Percentiles rank a stretch among this genome's conserved stretches.
phyloP scores from a whole-genome alignment of 1,140 invertebrate genomes.

The Cataglyphis hispanica region DNA sequence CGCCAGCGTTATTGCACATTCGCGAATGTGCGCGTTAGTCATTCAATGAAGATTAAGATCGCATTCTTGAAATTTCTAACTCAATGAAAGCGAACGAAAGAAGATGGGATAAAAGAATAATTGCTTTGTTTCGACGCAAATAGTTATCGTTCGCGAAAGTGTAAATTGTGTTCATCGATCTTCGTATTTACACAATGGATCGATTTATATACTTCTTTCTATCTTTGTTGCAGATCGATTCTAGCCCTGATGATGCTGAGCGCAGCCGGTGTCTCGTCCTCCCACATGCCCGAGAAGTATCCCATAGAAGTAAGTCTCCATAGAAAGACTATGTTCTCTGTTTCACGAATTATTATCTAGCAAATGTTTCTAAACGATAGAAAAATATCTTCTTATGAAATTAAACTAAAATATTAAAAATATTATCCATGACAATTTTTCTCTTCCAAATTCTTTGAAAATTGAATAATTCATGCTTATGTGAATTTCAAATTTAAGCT shows the following conservation, averaged over 20 bases:
- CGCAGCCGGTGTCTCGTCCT: constrained; percentile 71
- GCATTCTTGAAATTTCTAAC: constrained; percentile 72
- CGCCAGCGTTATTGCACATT: constrained; percentile 14
- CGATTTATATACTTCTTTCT: constrained; percentile 59
- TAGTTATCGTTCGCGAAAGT: constrained; percentile 62
- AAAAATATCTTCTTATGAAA: not conserved
- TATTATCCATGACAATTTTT: not conserved
- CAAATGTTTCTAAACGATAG: not conserved
- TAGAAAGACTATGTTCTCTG: not conserved
- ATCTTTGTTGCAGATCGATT: constrained; percentile 81
- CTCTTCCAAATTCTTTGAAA: not conserved
- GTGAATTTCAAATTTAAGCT: not conserved
- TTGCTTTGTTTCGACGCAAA: constrained; percentile 57
- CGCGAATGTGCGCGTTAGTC: constrained; percentile 29
- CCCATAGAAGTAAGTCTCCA: constrained; percentile 80
- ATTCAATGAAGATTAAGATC: constrained; percentile 66
- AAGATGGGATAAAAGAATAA: constrained; percentile 62
- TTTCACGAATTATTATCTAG: not conserved
- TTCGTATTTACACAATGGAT: constrained; percentile 43
- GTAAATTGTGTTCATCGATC: constrained; percentile 55
- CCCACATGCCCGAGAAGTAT: constrained; percentile 82
- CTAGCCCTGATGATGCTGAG: constrained; percentile 77
- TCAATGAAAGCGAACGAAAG: constrained; percentile 44
- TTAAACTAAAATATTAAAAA: not conserved
- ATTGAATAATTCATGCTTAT: not conserved